These are phyloP conservation scores for Acanthiza pusilla DNA, from an alignment of 2,797 vertebrate species.

Conservation along the genomic window DNA sequence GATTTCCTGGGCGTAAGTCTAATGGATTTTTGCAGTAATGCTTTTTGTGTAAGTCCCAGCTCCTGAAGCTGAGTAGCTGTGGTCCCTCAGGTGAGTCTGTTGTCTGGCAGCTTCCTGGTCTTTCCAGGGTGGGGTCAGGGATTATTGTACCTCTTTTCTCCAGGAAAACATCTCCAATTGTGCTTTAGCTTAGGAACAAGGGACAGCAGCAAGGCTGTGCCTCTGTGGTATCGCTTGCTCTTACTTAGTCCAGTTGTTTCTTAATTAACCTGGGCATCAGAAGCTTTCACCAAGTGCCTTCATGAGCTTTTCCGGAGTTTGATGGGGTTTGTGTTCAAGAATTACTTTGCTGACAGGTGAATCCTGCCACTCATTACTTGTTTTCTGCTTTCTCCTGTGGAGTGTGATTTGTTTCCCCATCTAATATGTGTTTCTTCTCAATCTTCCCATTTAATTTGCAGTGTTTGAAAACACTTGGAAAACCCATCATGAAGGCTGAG, in stretches of 20 bases:
- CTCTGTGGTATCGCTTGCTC: background rate
- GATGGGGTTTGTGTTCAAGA: background rate
- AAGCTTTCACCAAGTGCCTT: background rate
- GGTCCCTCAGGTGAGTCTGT: background rate
- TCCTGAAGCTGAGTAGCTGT: background rate
- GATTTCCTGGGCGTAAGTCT: background rate
- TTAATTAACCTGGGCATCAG: background rate
- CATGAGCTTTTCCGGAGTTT: background rate
- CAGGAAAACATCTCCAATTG: background rate
- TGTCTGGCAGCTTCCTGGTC: background rate
- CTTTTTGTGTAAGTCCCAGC: background rate
- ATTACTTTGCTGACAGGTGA: background rate
- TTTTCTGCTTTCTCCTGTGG: background rate
- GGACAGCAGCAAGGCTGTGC: background rate
- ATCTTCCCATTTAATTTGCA: conserved; percentile 3
- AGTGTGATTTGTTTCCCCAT: background rate
- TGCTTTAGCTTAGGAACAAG: background rate
- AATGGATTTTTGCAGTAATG: background rate
- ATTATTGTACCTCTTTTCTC: background rate
- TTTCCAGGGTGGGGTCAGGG: fast-evolving
- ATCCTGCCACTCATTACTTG: background rate
- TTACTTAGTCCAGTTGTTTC: background rate
- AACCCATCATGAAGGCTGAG: conserved; percentile 73
- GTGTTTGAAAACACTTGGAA: conserved; percentile 56
- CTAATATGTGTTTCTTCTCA: background rate